Conservation (phyloP, 2,888 invertebrate species). For the Phymatocera aterrima region DNA sequence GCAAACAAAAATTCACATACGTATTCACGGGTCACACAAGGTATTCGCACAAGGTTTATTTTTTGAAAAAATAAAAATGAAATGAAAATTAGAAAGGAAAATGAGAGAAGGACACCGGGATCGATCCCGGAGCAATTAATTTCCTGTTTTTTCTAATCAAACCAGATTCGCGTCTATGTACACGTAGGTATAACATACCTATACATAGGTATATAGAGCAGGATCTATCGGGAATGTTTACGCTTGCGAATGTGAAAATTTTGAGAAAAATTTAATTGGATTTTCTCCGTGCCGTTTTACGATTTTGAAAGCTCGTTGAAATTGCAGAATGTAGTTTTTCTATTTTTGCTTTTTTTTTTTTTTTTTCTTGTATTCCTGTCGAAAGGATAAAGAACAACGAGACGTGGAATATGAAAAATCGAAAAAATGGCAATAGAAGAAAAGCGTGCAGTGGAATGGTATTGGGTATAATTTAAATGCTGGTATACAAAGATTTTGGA, state of each 20-base stretch:
- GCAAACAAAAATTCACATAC: background rate
- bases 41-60: too few relatives aligned
- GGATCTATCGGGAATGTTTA: too few relatives aligned
- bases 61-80: too few relatives aligned
- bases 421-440: background rate
- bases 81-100: background rate
- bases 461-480: background rate
- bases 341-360: too few relatives aligned
- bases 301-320: conserved; percentile 2
- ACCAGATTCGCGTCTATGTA: background rate
- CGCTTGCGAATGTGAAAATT: too few relatives aligned
- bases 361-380: too few relatives aligned
- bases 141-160: background rate
- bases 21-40: too few relatives aligned
- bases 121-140: background rate
- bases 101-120: background rate
- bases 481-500: background rate
- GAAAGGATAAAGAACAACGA: background rate
- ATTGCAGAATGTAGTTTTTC: background rate
- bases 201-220: too few relatives aligned
- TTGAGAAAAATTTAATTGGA: background rate
- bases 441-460: background rate
- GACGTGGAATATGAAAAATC: background rate
- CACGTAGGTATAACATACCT: too few relatives aligned
- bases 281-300: background rate